Percentiles rank a stretch among this genome's conserved stretches.
phyloP scores from a whole-genome alignment of 2,888 invertebrate species.

The Drosophila flavopinicola region DNA sequence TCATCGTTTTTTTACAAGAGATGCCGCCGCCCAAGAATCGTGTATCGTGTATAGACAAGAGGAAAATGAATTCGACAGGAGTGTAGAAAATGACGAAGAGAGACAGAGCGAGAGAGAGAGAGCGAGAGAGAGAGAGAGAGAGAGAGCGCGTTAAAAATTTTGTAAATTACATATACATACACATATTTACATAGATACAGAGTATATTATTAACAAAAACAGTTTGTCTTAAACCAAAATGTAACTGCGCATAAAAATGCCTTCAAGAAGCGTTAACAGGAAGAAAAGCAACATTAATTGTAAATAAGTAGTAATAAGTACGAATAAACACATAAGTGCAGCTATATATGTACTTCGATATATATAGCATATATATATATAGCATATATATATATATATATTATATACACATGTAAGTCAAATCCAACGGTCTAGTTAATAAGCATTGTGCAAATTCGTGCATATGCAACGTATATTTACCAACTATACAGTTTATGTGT shows the following conservation, averaged over 20 bases:
- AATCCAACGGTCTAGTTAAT: slow-evolving; percentile 33
- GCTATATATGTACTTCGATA: slow-evolving; percentile 33
- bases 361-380: slow-evolving; percentile 23
- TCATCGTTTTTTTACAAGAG: slow-evolving; percentile 51
- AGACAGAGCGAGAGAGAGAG: slow-evolving; percentile 3
- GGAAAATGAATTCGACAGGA: too few relatives aligned
- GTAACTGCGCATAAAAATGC: slow-evolving; percentile 68
- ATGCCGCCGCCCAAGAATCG: slow-evolving; percentile 67
- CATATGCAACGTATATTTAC: slow-evolving; percentile 26
- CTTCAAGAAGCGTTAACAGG: slow-evolving; percentile 64
- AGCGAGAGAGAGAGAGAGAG: background rate
- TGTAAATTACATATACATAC: slow-evolving; percentile 47
- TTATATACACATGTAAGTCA: slow-evolving; percentile 20
- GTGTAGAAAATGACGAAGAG: background rate
- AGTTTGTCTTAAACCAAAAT: slow-evolving; percentile 38
- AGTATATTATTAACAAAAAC: slow-evolving; percentile 27
- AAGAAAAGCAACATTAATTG: slow-evolving; percentile 60
- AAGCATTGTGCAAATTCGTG: slow-evolving; percentile 22
- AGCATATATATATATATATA: slow-evolving; percentile 7
- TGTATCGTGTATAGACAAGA: slow-evolving; percentile 33
- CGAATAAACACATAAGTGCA: slow-evolving; percentile 22
- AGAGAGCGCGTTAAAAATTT: slow-evolving; percentile 44
- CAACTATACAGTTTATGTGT: slow-evolving; percentile 37
- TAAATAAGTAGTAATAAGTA: slow-evolving; percentile 48
- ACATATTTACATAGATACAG: slow-evolving; percentile 37